Evolutionary conservation across 2,888 invertebrate species (phyloP).

Genomic region (Branchipolynoe longqiensis): DNA sequence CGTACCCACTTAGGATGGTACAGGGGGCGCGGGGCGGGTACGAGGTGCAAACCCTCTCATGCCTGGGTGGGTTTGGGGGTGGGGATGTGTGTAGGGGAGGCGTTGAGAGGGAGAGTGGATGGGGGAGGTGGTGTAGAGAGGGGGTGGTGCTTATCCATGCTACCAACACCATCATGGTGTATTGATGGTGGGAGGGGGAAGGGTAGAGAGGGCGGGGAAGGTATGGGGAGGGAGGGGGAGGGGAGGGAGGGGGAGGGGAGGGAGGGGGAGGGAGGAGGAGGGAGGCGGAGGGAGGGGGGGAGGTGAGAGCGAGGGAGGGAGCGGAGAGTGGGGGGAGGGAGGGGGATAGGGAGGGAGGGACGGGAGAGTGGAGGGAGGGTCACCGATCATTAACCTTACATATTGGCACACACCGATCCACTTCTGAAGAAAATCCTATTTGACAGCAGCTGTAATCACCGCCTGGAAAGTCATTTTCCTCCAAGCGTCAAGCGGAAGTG

Average conservation of each 20-base stretch:
- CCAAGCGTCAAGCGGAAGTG: no score
- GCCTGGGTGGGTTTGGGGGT: no score
- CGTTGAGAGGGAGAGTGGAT: no score
- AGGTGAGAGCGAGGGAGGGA: not conserved
- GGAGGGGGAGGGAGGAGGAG: not conserved
- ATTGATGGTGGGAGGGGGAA: not conserved
- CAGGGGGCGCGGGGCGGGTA: no score
- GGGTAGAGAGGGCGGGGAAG: not conserved
- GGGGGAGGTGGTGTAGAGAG: no score
- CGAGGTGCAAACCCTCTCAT: no score
- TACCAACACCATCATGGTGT: not conserved
- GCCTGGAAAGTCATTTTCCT: slow-evolving; percentile 9
- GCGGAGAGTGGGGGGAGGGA: not conserved
- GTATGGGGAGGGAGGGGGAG: not conserved
- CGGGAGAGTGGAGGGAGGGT: not conserved
- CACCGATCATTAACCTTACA: not conserved
- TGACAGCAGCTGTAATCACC: slow-evolving; percentile 8
- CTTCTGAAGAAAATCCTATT: slow-evolving; percentile 27
- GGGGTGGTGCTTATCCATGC: no score
- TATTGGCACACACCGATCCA: not conserved
- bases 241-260: not conserved
- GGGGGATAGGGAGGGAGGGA: not conserved
- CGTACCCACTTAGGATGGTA: no score
- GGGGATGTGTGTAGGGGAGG: no score
- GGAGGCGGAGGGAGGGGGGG: not conserved